A percentile compares a stretch with the other conserved stretches of the same genome.
Conservation (phyloP, 2,888 invertebrate genomes). For the Choristoneura rosaceana region DNA sequence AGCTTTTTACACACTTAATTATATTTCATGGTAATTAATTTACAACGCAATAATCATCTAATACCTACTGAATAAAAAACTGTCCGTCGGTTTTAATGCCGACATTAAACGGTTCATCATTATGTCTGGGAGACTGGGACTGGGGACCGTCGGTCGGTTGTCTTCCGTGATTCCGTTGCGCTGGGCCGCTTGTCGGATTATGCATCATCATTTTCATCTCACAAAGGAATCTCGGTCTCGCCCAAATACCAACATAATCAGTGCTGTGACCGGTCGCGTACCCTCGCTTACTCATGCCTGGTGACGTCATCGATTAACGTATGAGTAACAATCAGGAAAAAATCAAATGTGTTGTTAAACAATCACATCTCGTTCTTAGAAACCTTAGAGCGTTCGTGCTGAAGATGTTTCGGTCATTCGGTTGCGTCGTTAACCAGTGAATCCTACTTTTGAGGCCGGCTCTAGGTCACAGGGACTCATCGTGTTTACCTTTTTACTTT, state of each 20-base stretch:
- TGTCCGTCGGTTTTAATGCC: constrained; percentile 16
- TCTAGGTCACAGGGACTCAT: constrained; percentile 49
- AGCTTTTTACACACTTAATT: constrained; percentile 23
- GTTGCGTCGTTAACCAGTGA: constrained; percentile 38
- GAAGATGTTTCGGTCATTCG: constrained; percentile 41
- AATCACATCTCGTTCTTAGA: constrained; percentile 34
- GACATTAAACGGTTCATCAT: constrained; percentile 6
- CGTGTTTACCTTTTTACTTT: constrained; percentile 58
- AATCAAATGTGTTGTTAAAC: constrained; percentile 56
- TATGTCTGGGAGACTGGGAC: neutral
- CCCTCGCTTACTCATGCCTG: constrained; percentile 70
- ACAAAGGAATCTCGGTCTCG: constrained; percentile 62
- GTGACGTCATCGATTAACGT: constrained; percentile 78
- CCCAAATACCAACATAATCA: constrained; percentile 66
- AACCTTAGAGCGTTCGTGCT: constrained; percentile 39
- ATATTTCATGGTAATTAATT: constrained; percentile 23
- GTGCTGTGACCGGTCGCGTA: constrained; percentile 59
- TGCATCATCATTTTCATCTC: constrained; percentile 46
- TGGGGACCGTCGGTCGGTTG: constrained; percentile 11
- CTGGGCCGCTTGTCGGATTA: constrained; percentile 43
- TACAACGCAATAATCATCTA: constrained; percentile 17
- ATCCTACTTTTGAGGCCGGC: constrained; percentile 31
- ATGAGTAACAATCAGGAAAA: constrained; percentile 74
- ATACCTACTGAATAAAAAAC: constrained; percentile 4
- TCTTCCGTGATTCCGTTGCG: constrained; percentile 12